Conservation (phyloP, 2,888 invertebrate species). For the Bellardia bayeri region DNA sequence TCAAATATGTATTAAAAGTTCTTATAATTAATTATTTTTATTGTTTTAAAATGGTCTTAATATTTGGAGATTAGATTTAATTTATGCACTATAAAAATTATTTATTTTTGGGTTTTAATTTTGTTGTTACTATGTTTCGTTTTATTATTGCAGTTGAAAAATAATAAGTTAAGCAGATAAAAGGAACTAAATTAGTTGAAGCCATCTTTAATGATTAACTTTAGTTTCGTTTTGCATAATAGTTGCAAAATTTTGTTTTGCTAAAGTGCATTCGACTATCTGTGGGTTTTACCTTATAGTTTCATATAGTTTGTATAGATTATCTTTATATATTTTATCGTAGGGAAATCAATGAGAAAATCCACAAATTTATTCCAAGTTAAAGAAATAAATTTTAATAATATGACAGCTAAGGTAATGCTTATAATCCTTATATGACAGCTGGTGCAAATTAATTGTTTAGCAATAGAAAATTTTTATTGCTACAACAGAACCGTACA, state of each 20-base stretch:
- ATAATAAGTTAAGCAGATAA: not conserved
- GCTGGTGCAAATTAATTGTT: too few relatives aligned
- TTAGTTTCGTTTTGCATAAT: not conserved
- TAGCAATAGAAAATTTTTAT: too few relatives aligned
- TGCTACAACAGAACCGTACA: too few relatives aligned
- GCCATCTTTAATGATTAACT: constrained; percentile 1
- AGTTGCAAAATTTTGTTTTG: not conserved
- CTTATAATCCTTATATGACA: too few relatives aligned
- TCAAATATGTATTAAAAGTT: not conserved
- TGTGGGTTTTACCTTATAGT: not conserved
- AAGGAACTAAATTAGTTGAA: not conserved
- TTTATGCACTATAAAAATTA: not conserved
- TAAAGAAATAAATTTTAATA: too few relatives aligned
- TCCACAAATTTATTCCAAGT: not conserved
- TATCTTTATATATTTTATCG: not conserved
- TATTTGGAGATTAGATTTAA: constrained; percentile 1
- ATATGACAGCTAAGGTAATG: too few relatives aligned
- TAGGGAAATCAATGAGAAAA: not conserved
- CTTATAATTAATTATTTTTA: not conserved
- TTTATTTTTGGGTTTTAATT: not conserved
- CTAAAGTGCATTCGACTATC: not conserved
- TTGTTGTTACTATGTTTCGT: not conserved
- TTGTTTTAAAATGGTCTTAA: not conserved
- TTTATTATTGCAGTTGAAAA: not conserved
- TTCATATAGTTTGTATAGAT: not conserved